Conservation (phyloP, 2,113 vertebrate species). For the Apodemus sylvaticus region DNA sequence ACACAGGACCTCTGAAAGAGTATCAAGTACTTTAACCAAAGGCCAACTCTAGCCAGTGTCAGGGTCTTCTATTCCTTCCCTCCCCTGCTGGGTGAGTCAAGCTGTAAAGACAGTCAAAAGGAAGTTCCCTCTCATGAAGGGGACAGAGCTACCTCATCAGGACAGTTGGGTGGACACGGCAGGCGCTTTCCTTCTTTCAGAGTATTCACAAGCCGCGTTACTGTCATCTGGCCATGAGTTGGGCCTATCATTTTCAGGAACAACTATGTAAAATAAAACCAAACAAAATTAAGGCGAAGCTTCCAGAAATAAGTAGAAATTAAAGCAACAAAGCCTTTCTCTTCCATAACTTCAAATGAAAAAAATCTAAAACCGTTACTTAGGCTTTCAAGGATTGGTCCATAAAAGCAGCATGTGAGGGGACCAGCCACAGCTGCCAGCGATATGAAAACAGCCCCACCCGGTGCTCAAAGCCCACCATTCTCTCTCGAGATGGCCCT, state of each 20-base stretch:
- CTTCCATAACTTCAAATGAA: background rate
- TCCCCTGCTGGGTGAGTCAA: background rate
- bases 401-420: background rate
- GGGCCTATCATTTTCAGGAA: slow-evolving; percentile 94
- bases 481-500: background rate
- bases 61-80: background rate
- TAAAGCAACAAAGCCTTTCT: slow-evolving; percentile 8
- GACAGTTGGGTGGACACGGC: slow-evolving; percentile 89
- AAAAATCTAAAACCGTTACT: background rate
- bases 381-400: background rate
- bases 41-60: background rate
- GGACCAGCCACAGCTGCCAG: background rate
- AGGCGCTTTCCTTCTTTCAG: slow-evolving; percentile 91
- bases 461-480: background rate
- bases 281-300: slow-evolving; percentile 12
- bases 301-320: slow-evolving; percentile 3
- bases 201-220: slow-evolving; percentile 91
- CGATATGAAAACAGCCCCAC: background rate
- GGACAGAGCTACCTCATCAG: slow-evolving; percentile 87
- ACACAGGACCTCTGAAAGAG: background rate
- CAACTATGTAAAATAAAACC: slow-evolving; percentile 84
- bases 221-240: slow-evolving; percentile 96
- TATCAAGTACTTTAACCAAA: background rate
- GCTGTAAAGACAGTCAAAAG: background rate
- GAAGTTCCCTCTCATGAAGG: background rate